Conservation (phyloP, 2,888 invertebrate genomes). For the Macrosiphum euphorbiae region DNA sequence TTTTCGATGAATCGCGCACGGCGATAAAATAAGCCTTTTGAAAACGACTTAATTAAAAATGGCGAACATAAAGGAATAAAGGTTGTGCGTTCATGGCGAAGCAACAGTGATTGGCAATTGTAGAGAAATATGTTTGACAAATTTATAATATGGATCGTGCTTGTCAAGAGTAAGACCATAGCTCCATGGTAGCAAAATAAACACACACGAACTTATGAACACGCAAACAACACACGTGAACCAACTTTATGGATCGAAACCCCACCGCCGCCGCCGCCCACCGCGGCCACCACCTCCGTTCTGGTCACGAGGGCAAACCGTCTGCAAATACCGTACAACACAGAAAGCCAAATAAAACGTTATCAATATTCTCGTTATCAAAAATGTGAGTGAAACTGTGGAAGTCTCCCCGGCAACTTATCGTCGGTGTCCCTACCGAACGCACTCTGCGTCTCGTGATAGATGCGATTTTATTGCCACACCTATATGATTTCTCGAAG, state of each 20-base stretch:
- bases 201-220: conserved; percentile 51
- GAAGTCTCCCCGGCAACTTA: background rate
- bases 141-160: conserved; percentile 35
- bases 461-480: background rate
- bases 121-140: conserved; percentile 31
- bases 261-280: background rate
- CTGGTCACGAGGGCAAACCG: background rate
- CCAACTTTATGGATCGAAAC: conserved; percentile 58
- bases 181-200: conserved; percentile 59
- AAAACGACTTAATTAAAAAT: background rate
- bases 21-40: background rate
- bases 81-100: background rate
- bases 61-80: background rate
- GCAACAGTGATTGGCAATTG: conserved; percentile 49
- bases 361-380: conserved; percentile 43
- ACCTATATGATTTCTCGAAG: background rate
- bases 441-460: background rate
- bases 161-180: conserved; percentile 49
- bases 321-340: background rate
- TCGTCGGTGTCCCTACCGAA: background rate
- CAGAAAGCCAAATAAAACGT: background rate
- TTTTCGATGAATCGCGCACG: background rate
- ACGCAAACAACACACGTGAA: conserved; percentile 61
- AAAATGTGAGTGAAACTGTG: background rate
- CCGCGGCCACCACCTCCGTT: too few relatives aligned